Evolutionary conservation across 2,797 vertebrate species (phyloP).

Genomic region (Lepus townsendii): DNA sequence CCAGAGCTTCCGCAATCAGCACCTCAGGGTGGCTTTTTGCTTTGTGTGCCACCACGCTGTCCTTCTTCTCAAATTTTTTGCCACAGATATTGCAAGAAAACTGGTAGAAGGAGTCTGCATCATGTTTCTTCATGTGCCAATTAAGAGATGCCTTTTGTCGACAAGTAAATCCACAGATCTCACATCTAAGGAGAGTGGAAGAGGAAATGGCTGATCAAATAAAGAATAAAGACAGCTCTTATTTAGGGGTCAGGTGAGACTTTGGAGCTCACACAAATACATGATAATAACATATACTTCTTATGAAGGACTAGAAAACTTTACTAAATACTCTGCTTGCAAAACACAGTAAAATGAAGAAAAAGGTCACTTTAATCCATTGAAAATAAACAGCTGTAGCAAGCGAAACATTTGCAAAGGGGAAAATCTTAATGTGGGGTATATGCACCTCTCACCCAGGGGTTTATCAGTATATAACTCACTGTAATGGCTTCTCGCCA

Average conservation of each 20-base stretch:
- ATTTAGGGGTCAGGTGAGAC: not conserved
- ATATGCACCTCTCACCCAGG: not conserved
- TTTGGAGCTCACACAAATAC: not conserved
- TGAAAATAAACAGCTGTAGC: not conserved
- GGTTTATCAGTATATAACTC: constrained; percentile 85
- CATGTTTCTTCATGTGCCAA: constrained; percentile 99
- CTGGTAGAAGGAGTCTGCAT: constrained; percentile 97
- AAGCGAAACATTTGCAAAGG: not conserved
- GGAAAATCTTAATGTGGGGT: not conserved
- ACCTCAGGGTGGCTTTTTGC: constrained; percentile 96
- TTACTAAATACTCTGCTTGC: not conserved
- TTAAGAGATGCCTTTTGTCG: constrained; percentile 99
- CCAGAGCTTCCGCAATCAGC: constrained; percentile 97
- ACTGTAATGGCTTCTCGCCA: constrained; percentile 99
- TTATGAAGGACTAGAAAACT: constrained; percentile 27
- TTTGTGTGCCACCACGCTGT: constrained; percentile 97
- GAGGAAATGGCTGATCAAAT: constrained; percentile 35
- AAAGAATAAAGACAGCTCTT: not conserved
- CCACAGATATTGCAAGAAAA: constrained; percentile 99
- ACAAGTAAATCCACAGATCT: constrained; percentile 99
- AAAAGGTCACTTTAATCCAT: not conserved
- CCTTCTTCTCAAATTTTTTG: constrained; percentile 99
- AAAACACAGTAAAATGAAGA: constrained; percentile 2
- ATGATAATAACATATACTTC: not conserved
- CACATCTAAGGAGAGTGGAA: constrained; percentile 91